Percentiles rank a stretch among this genome's conserved stretches.
These are phyloP conservation scores for Dendrophyllia cribrosa DNA, from an alignment of 64 coral and sea anemone genomes.

Conservation along the genomic window DNA sequence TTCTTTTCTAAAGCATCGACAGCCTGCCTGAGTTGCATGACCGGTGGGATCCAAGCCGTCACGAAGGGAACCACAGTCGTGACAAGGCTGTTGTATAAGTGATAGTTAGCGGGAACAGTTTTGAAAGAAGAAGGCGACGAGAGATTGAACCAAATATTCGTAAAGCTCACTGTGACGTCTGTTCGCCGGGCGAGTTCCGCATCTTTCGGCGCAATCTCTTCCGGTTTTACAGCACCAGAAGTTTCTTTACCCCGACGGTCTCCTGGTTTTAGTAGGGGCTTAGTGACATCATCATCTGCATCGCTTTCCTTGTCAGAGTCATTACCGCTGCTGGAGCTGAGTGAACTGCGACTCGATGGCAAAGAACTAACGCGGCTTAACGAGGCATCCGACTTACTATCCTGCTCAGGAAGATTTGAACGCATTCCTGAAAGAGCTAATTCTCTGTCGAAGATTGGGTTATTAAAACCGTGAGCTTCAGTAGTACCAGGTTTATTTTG, in stretches of 20 bases:
- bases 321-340: slow-evolving; percentile 70
- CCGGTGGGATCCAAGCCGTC: slow-evolving; percentile 83
- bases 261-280: slow-evolving; percentile 56
- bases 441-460: slow-evolving; percentile 79
- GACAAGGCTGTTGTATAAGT: slow-evolving; percentile 95
- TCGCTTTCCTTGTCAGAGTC: slow-evolving; percentile 92
- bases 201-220: slow-evolving; percentile 27
- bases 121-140: slow-evolving; percentile 90
- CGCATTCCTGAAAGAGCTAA: slow-evolving; percentile 31
- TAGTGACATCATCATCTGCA: slow-evolving; percentile 60
- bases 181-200: slow-evolving; percentile 67
- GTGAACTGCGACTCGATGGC: slow-evolving; percentile 56
- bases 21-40: slow-evolving; percentile 53
- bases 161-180: slow-evolving; percentile 72
- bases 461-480: slow-evolving; percentile 73
- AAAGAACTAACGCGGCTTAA: slow-evolving; percentile 73
- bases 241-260: not conserved
- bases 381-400: slow-evolving; percentile 54
- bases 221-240: not conserved
- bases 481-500: not conserved
- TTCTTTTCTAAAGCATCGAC: slow-evolving; percentile 64
- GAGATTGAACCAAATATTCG: slow-evolving; percentile 94
- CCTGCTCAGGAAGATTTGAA: slow-evolving; percentile 15
- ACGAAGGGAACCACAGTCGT: slow-evolving; percentile 91
- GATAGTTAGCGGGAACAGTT: slow-evolving; percentile 93